phyloP scores from a whole-genome alignment of 2,113 vertebrate species.

The Sylvia atricapilla region DNA sequence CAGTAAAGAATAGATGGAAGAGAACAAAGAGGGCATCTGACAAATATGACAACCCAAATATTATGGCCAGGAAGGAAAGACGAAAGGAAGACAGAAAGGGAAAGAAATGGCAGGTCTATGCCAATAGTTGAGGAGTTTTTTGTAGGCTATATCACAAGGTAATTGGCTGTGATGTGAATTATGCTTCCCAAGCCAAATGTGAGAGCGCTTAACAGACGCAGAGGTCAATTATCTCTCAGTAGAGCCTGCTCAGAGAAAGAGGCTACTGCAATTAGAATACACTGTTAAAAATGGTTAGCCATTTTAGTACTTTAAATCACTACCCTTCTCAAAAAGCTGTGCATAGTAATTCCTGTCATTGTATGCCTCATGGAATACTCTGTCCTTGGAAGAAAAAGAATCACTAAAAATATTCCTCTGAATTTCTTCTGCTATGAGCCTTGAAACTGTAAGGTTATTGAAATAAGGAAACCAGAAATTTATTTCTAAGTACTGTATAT shows the following conservation, averaged over 20 bases:
- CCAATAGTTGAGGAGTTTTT: not conserved
- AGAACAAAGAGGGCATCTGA: slow-evolving; percentile 42
- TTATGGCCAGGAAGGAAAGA: slow-evolving; percentile 16
- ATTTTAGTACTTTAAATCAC: slow-evolving; percentile 51
- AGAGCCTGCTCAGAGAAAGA: slow-evolving; percentile 48
- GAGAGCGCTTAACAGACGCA: slow-evolving; percentile 42
- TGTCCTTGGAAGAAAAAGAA: slow-evolving; percentile 23
- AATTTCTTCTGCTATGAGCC: not conserved
- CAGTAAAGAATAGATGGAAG: slow-evolving; percentile 15
- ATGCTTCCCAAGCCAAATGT: slow-evolving; percentile 56
- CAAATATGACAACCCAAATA: slow-evolving; percentile 44
- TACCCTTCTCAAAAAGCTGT: slow-evolving; percentile 3
- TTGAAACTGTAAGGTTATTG: not conserved
- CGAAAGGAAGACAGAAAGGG: not conserved
- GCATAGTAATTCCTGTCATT: not conserved
- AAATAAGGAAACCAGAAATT: not conserved
- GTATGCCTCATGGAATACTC: not conserved
- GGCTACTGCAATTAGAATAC: slow-evolving; percentile 51
- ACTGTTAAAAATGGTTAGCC: slow-evolving; percentile 42
- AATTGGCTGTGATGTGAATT: slow-evolving; percentile 60
- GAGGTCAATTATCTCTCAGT: slow-evolving; percentile 68
- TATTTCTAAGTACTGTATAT: not conserved
- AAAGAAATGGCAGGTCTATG: not conserved
- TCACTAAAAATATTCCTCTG: not conserved
- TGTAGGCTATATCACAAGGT: slow-evolving; percentile 34